Conservation (phyloP, 1,140 invertebrate species). For the Trichonephila clavipes region DNA sequence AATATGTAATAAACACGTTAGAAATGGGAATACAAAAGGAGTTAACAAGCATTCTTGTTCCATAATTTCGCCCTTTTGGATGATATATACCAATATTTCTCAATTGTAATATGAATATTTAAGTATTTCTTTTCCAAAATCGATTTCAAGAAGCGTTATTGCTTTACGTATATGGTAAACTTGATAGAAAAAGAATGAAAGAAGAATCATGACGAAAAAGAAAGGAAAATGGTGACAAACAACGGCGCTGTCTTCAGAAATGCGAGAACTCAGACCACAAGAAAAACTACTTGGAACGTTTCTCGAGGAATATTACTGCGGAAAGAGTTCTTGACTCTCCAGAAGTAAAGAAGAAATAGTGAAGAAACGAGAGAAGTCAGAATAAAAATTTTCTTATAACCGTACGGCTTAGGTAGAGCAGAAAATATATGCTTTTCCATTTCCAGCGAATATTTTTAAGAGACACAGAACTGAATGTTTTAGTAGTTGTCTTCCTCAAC, state of each 20-base stretch:
- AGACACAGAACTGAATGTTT: slow-evolving; percentile 71
- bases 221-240: slow-evolving; percentile 56
- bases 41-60: no score
- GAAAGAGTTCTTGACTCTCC: slow-evolving; percentile 24
- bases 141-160: neutral
- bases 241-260: slow-evolving; percentile 47
- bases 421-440: slow-evolving; percentile 74
- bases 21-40: no score
- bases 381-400: slow-evolving; percentile 71
- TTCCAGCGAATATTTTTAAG: slow-evolving; percentile 69
- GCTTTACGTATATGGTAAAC: slow-evolving; percentile 1
- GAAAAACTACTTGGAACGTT: slow-evolving; percentile 48
- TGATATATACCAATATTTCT: no score
- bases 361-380: slow-evolving; percentile 44
- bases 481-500: slow-evolving; percentile 74
- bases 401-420: slow-evolving; percentile 69
- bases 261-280: slow-evolving; percentile 48
- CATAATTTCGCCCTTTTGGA: no score
- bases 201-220: neutral
- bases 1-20: no score
- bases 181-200: neutral
- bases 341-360: slow-evolving; percentile 52
- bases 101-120: no score
- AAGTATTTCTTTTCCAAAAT: neutral
- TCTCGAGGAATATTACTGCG: slow-evolving; percentile 32